These are phyloP conservation scores for Paguma larvata DNA, from an alignment of 2,797 vertebrate genomes.

Conservation along the genomic window DNA sequence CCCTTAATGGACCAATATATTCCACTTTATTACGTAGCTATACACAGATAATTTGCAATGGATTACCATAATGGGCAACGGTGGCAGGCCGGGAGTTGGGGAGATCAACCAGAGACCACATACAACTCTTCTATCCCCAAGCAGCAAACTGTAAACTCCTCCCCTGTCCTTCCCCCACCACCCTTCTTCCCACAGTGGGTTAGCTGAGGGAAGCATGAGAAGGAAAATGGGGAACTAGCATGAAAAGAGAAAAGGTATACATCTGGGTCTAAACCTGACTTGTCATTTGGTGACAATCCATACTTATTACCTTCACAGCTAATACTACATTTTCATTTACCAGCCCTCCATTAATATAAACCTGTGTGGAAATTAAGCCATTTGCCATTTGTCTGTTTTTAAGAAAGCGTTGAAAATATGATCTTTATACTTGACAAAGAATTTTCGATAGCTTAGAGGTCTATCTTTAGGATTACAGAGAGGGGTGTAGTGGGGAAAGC, in stretches of 20 bases:
- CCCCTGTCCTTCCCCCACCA: background rate
- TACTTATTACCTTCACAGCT: background rate
- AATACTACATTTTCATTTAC: background rate
- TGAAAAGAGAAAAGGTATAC: background rate
- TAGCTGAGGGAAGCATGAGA: background rate
- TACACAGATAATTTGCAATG: constrained; percentile 42
- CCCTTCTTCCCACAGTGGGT: background rate
- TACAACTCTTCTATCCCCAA: background rate
- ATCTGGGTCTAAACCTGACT: background rate
- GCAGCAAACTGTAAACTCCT: constrained; percentile 48
- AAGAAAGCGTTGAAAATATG: constrained; percentile 25
- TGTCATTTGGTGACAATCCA: background rate
- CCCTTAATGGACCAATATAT: constrained; percentile 28
- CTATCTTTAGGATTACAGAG: background rate
- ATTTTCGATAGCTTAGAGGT: background rate
- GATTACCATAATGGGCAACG: constrained; percentile 48
- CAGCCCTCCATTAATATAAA: constrained; percentile 7
- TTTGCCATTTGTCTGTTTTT: constrained; percentile 42
- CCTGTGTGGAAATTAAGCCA: background rate
- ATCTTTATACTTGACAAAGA: constrained; percentile 18
- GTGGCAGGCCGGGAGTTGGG: background rate
- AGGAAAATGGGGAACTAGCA: background rate
- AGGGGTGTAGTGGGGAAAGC: background rate
- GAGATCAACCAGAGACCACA: background rate
- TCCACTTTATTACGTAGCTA: constrained; percentile 53